Evolutionary conservation across 1,140 invertebrate genomes (phyloP).

Genomic region (Meloidogyne hapla): DNA sequence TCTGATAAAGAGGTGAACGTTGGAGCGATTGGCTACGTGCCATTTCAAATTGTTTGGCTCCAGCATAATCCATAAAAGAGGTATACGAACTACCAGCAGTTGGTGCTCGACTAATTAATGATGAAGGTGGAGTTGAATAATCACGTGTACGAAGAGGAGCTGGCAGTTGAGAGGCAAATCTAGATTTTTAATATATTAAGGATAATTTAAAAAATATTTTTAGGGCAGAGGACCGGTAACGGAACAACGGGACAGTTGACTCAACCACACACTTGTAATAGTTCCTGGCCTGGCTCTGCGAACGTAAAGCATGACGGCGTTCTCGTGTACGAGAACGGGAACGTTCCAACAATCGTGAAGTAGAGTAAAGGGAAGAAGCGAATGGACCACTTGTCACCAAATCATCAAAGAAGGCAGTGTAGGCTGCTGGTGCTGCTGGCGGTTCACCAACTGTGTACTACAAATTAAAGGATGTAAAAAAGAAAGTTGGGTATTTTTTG

Average conservation of each 20-base stretch:
- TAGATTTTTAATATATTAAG: slow-evolving; percentile 27
- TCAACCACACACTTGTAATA: slow-evolving; percentile 49
- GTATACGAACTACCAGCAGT: slow-evolving; percentile 55
- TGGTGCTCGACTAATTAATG: slow-evolving; percentile 54
- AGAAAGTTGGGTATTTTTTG: too few species aligned
- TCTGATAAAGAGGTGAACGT: slow-evolving; percentile 59
- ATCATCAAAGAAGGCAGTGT: slow-evolving; percentile 61
- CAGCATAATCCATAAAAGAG: slow-evolving; percentile 62
- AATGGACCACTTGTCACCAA: slow-evolving; percentile 57
- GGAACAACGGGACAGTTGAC: slow-evolving; percentile 16
- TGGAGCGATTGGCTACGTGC: slow-evolving; percentile 44
- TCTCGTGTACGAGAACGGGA: slow-evolving; percentile 63
- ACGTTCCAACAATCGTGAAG: slow-evolving; percentile 57
- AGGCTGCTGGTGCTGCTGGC: slow-evolving; percentile 47
- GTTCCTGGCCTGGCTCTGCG: slow-evolving; percentile 55
- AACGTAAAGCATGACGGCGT: slow-evolving; percentile 57
- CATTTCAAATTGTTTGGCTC: slow-evolving; percentile 59
- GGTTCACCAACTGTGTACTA: slow-evolving; percentile 47
- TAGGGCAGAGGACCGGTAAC: slow-evolving; percentile 5
- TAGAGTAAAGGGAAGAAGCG: slow-evolving; percentile 56
- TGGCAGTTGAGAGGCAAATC: slow-evolving; percentile 54
- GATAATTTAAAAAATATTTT: neutral
- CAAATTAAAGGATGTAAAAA: slow-evolving; percentile 1
- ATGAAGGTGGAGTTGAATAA: slow-evolving; percentile 58
- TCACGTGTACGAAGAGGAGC: slow-evolving; percentile 60